Base-by-base conservation (phyloP, 2,797 vertebrate species). In the Pterois miles region DNA sequence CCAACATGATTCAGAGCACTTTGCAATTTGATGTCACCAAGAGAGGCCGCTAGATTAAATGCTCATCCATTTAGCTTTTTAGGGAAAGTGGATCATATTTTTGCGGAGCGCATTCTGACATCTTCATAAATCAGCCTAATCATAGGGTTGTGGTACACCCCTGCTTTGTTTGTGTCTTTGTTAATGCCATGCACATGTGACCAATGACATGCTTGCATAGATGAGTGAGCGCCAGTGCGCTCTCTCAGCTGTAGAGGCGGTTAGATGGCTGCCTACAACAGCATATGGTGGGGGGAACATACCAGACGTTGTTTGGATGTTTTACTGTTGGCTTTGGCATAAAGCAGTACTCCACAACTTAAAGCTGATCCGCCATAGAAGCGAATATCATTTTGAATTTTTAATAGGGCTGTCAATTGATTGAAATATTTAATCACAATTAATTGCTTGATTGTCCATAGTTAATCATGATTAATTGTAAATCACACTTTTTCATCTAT, bases 101-200 rank as follows among this genome's bases (percentile, higher is more conserved):
- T 87, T 64, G 68, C 46, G 50, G 77, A 75, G 67, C 78, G 68
- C 83, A 62, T 78, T 86, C 66, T 84, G 87, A 92, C 88, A 84
- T 93, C 77, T 89, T 89, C 82, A 91, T 92, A 92, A 93, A 94
- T 95, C 87, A 88, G 77, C 38, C 57, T 86, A 93, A 93, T 90
- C 85, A 90, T 59, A 86, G 81, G 84, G 56, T 90, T 90, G 90
- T 72, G 89, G 91, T 93, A 59, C 76, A 91, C 86, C 82, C 82
- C 78, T 75, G 90, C 80, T 90, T 89, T 89, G 90, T 93, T 92
- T 94, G 86, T 85, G 88, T 90, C 87, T 86, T 81, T 91, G 86
- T 83, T 91, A 91, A 94, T 93, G 81, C 84, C 88, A 80, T 75
- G 85, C 88, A 91, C 82, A 92, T 91, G 87, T 88, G 86, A 89